These are phyloP conservation scores for Calephelis virginiensis DNA, from an alignment of 1,140 invertebrate genomes.

Conservation along the genomic window DNA sequence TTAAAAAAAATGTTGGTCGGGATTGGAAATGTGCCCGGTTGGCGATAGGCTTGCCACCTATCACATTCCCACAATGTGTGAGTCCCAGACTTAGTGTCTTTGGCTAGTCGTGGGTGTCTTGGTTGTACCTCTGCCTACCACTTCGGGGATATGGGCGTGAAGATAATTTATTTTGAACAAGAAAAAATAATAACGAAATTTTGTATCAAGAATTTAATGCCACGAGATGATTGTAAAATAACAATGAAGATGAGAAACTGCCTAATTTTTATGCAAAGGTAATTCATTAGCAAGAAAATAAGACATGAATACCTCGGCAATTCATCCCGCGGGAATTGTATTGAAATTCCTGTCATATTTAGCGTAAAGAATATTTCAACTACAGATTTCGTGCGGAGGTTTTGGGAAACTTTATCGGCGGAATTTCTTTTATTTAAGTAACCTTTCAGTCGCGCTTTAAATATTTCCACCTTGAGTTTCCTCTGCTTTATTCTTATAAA, in stretches of 20 bases:
- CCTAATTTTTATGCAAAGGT: not conserved
- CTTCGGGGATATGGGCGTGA: too few relatives aligned
- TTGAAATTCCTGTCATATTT: constrained; percentile 9
- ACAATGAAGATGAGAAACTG: constrained; percentile 7
- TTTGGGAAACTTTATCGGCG: not conserved
- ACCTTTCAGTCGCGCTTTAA: not conserved
- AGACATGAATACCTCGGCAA: not conserved
- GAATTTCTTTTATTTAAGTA: not conserved
- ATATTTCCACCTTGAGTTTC: not conserved
- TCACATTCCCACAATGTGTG: too few relatives aligned
- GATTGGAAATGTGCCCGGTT: too few relatives aligned
- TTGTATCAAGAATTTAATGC: not conserved
- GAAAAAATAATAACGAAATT: too few relatives aligned
- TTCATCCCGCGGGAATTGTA: constrained; percentile 1
- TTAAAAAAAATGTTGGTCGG: too few relatives aligned
- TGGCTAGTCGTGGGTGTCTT: too few relatives aligned
- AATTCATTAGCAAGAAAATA: constrained; percentile 11
- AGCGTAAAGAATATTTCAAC: constrained; percentile 1
- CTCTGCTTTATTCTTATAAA: too few relatives aligned
- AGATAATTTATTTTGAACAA: too few relatives aligned
- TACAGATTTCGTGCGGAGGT: constrained; percentile 1
- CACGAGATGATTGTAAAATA: not conserved
- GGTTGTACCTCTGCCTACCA: too few relatives aligned
- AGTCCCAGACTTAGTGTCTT: too few relatives aligned
- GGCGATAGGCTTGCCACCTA: too few relatives aligned